Evolutionary conservation across 2,797 vertebrate species (phyloP).

Genomic region (Cichlasoma orientale): DNA sequence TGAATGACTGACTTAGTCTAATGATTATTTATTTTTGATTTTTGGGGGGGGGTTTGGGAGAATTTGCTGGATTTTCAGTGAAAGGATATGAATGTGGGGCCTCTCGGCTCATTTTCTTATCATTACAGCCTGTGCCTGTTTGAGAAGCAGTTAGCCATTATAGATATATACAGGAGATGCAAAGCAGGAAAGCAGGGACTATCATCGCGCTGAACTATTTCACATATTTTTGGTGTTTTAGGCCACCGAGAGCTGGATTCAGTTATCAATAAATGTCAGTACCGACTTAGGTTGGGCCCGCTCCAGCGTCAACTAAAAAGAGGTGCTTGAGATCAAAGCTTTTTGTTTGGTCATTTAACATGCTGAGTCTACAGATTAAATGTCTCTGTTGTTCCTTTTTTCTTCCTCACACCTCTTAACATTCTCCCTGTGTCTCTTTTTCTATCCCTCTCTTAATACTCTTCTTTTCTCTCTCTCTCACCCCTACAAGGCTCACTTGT

Average conservation of each 20-base stretch:
- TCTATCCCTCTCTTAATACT: conserved; percentile 64
- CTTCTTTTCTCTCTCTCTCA: conserved; percentile 72
- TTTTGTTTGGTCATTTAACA: conserved; percentile 55
- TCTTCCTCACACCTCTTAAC: conserved; percentile 64
- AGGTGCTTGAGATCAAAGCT: conserved; percentile 38
- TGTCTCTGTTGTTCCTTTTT: conserved; percentile 61
- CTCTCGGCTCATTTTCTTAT: conserved; percentile 19
- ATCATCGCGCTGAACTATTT: neutral
- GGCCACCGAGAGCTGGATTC: neutral
- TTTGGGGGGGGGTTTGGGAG: conserved; percentile 37
- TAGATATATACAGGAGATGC: neutral
- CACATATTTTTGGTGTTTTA: neutral
- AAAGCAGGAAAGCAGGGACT: neutral
- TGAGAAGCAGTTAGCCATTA: conserved; percentile 13
- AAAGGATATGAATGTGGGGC: conserved; percentile 14
- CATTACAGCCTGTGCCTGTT: conserved; percentile 7
- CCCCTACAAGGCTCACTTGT: conserved; percentile 89
- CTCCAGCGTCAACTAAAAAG: conserved; percentile 2
- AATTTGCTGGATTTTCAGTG: conserved; percentile 50
- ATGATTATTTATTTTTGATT: conserved; percentile 66
- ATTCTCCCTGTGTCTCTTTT: conserved; percentile 66
- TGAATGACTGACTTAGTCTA: conserved; percentile 61
- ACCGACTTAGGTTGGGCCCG: neutral
- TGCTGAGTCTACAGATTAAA: conserved; percentile 62
- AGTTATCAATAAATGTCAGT: neutral